Percentiles rank a stretch among this genome's conserved stretches.
These are phyloP conservation scores for Tamias sibiricus DNA, from an alignment of 2,113 vertebrate species.

Conservation along the genomic window DNA sequence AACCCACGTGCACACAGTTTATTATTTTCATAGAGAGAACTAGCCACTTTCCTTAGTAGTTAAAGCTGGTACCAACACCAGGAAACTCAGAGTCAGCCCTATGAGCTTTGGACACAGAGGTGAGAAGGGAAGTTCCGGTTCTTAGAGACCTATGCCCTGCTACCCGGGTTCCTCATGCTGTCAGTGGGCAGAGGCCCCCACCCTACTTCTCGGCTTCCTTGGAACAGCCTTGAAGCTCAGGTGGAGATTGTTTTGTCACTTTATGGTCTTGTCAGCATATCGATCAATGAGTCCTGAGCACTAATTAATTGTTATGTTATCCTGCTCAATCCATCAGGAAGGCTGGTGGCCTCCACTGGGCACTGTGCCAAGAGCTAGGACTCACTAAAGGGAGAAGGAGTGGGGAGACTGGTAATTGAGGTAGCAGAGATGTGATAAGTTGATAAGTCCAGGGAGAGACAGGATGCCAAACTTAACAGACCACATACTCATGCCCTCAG, in stretches of 20 bases:
- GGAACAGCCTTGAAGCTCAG: background rate
- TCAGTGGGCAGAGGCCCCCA: background rate
- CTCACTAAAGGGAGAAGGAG: background rate
- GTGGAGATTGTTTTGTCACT: background rate
- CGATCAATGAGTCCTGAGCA: constrained; percentile 36
- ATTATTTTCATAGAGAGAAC: background rate
- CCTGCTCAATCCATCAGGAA: constrained; percentile 43
- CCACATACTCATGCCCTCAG: rapidly evolving
- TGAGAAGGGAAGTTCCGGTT: rapidly evolving
- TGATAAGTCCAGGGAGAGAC: constrained; percentile 5
- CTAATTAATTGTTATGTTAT: constrained; percentile 77
- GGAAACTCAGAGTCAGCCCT: background rate
- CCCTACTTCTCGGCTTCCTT: constrained; percentile 24
- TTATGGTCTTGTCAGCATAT: background rate
- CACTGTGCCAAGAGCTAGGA: constrained; percentile 30
- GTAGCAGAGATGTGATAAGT: background rate
- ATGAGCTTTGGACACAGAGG: background rate
- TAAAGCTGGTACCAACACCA: background rate
- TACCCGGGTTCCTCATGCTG: background rate
- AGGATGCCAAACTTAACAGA: background rate
- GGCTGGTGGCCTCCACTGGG: background rate
- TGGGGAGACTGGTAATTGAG: background rate
- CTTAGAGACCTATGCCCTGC: background rate
- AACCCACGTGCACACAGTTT: background rate
- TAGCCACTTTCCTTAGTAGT: background rate